These are phyloP conservation scores for Apeltes quadracus DNA, from an alignment of 2,113 vertebrate species.

Conservation along the genomic window DNA sequence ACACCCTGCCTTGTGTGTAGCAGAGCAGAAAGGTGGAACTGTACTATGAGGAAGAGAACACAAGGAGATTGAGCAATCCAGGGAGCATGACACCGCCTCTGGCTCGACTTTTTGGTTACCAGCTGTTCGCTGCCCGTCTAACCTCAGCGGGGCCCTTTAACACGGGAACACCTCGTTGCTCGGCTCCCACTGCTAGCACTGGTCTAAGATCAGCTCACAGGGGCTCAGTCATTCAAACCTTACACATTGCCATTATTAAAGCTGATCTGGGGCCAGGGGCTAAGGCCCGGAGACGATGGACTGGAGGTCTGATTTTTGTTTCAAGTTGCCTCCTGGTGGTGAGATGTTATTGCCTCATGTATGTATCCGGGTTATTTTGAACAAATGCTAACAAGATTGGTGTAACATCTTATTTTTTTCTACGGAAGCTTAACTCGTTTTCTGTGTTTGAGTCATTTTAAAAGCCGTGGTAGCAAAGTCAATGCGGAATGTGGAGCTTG, in stretches of 20 bases:
- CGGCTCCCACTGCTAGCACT: conserved; percentile 52
- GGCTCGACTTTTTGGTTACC: conserved; percentile 74
- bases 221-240: conserved; percentile 27
- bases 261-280: conserved; percentile 61
- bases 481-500: background rate
- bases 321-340: conserved; percentile 23
- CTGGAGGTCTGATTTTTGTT: conserved; percentile 24
- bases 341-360: conserved; percentile 37
- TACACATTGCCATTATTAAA: conserved; percentile 54
- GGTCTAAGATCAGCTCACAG: conserved; percentile 65
- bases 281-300: conserved; percentile 32
- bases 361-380: conserved; percentile 6
- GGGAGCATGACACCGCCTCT: conserved; percentile 64
- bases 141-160: conserved; percentile 56
- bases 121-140: conserved; percentile 40
- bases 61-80: conserved; percentile 65
- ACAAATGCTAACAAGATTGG: conserved; percentile 12
- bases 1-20: conserved; percentile 5
- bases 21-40: conserved; percentile 20
- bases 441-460: background rate
- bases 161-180: conserved; percentile 59
- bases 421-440: background rate
- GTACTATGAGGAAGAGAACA: conserved; percentile 69
- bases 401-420: conserved; percentile 2
- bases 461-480: conserved; percentile 8